Evolutionary conservation across 2,888 invertebrate genomes (phyloP).

Genomic region (Philaethria dido): DNA sequence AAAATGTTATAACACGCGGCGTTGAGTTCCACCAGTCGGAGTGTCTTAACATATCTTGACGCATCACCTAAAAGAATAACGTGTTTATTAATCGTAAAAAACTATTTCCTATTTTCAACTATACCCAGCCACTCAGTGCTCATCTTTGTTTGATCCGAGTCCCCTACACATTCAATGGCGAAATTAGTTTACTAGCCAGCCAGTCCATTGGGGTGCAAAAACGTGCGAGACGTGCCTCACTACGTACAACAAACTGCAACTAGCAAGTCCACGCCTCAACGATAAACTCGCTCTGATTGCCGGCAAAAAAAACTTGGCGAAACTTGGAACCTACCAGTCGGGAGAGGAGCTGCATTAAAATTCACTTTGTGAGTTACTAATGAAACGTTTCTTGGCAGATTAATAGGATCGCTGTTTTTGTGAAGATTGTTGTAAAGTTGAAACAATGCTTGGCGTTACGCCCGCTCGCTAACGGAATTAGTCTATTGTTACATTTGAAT

Average conservation of each 20-base stretch:
- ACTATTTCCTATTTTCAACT: neutral
- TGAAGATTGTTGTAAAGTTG: conserved; percentile 53
- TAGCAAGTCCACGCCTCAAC: conserved; percentile 27
- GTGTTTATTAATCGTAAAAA: too few species aligned
- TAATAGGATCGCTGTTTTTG: conserved; percentile 55
- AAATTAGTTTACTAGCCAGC: conserved; percentile 20
- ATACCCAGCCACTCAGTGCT: neutral
- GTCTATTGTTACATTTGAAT: conserved; percentile 17
- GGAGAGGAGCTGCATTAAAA: conserved; percentile 73
- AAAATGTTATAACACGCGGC: too few species aligned
- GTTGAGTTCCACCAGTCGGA: too few species aligned
- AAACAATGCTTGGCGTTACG: conserved; percentile 48
- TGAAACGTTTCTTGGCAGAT: conserved; percentile 57
- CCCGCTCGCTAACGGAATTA: conserved; percentile 36
- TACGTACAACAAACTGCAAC: conserved; percentile 28
- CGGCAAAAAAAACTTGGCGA: conserved; percentile 41
- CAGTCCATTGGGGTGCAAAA: conserved; percentile 19
- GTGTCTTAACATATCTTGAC: too few species aligned
- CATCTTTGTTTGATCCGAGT: neutral
- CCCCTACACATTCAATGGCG: neutral
- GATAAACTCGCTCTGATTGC: conserved; percentile 44
- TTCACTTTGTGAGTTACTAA: conserved; percentile 68
- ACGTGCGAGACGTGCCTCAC: conserved; percentile 28
- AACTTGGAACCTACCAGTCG: conserved; percentile 44
- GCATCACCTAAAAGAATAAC: too few species aligned